phyloP scores from a whole-genome alignment of 2,797 vertebrate genomes.

The Stomatorhinus walkeri region DNA sequence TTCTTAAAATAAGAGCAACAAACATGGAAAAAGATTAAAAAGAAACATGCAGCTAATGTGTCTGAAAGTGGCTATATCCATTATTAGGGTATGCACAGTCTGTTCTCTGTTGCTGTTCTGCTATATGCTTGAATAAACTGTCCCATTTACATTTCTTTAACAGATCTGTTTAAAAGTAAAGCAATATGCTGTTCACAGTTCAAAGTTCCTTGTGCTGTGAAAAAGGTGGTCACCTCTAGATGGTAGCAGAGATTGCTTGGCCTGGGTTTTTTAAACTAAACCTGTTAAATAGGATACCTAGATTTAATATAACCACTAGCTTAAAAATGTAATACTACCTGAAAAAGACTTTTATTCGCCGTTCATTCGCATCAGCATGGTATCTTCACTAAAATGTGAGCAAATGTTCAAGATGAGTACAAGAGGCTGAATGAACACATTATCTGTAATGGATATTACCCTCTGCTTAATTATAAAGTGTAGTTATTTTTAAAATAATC shows the following conservation, averaged over 20 bases:
- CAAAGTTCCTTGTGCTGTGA: background rate
- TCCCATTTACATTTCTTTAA: background rate
- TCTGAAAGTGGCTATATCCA: background rate
- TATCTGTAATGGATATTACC: background rate
- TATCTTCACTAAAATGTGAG: background rate
- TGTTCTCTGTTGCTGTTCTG: background rate
- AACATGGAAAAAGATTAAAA: background rate
- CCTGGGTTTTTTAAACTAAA: background rate
- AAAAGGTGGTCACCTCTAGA: background rate
- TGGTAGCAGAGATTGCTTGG: background rate
- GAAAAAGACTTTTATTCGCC: background rate
- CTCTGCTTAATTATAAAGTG: background rate
- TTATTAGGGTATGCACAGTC: background rate
- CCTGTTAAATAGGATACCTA: background rate
- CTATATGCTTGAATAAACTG: background rate
- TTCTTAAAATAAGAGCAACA: background rate
- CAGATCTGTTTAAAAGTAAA: background rate
- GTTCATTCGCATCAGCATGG: background rate
- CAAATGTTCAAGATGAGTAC: background rate
- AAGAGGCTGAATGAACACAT: background rate
- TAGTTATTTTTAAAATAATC: background rate
- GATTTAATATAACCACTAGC: background rate
- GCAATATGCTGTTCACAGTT: background rate
- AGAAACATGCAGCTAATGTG: background rate
- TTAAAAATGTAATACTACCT: background rate